Evolutionary conservation across 2,797 vertebrate species (phyloP).

Genomic region (Peromyscus eremicus): DNA sequence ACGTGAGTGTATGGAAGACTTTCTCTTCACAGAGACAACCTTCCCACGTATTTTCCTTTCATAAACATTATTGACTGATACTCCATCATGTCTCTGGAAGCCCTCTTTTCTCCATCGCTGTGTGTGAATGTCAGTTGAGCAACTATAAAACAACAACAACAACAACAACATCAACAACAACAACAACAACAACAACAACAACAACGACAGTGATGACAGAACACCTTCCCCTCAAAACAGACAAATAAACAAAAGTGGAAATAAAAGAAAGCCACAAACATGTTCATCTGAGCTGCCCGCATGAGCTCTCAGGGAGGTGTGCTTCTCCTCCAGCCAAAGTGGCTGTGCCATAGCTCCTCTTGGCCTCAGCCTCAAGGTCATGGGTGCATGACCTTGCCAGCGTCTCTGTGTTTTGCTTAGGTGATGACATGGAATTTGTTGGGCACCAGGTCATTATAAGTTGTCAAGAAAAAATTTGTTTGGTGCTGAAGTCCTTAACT

Average conservation of each 20-base stretch:
- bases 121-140: slow-evolving; percentile 8
- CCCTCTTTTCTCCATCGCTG: not conserved
- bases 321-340: not conserved
- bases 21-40: slow-evolving; percentile 34
- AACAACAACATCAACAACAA: not conserved
- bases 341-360: not conserved
- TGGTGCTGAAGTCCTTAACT: not conserved
- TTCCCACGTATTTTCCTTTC: slow-evolving; percentile 4
- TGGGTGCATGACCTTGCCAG: not conserved
- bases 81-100: not conserved
- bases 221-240: not conserved
- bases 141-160: not conserved
- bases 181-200: no score
- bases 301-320: not conserved
- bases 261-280: slow-evolving; percentile 27
- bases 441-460: not conserved
- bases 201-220: not conserved
- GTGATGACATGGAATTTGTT: not conserved
- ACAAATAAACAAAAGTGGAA: not conserved
- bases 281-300: not conserved
- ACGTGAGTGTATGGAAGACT: not conserved
- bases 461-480: not conserved
- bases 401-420: slow-evolving; percentile 28
- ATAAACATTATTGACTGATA: not conserved
- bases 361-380: not conserved